These are phyloP conservation scores for Butorides virescens DNA, from an alignment of 2,113 vertebrate species.

Conservation along the genomic window DNA sequence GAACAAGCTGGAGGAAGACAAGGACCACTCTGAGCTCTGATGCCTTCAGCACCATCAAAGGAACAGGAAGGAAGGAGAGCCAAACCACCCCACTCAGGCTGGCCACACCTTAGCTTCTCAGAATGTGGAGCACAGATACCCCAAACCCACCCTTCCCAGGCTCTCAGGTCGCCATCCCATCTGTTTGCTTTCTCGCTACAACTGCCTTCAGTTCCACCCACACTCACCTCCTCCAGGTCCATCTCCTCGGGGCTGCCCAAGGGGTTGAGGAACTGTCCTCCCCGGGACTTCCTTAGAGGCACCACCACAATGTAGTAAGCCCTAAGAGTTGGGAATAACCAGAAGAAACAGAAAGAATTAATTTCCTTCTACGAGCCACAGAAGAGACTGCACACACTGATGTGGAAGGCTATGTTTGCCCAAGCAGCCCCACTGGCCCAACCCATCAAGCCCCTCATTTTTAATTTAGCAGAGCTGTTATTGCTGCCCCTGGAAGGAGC, in stretches of 20 bases:
- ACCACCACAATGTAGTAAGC: constrained; percentile 92
- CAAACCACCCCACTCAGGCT: neutral
- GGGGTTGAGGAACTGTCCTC: constrained; percentile 80
- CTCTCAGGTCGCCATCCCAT: neutral
- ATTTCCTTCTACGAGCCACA: neutral
- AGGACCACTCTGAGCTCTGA: neutral
- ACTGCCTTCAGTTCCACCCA: neutral
- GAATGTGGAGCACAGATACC: neutral
- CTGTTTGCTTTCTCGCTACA: neutral
- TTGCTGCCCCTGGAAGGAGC: neutral
- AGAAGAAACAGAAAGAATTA: neutral
- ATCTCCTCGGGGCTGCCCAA: constrained; percentile 90
- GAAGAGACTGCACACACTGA: neutral
- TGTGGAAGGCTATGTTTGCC: neutral
- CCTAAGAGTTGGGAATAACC: constrained; percentile 64
- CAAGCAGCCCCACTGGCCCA: neutral
- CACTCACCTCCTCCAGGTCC: constrained; percentile 93
- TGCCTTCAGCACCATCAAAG: neutral
- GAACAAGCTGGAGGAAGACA: constrained; percentile 77
- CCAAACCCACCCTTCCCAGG: neutral
- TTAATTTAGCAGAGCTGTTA: neutral
- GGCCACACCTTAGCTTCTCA: neutral
- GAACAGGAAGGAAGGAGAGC: neutral
- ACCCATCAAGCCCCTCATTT: neutral
- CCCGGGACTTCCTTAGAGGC: constrained; percentile 83